These are phyloP conservation scores for Ryuthela nishihirai DNA, from an alignment of 2,888 invertebrate species.

Conservation along the genomic window DNA sequence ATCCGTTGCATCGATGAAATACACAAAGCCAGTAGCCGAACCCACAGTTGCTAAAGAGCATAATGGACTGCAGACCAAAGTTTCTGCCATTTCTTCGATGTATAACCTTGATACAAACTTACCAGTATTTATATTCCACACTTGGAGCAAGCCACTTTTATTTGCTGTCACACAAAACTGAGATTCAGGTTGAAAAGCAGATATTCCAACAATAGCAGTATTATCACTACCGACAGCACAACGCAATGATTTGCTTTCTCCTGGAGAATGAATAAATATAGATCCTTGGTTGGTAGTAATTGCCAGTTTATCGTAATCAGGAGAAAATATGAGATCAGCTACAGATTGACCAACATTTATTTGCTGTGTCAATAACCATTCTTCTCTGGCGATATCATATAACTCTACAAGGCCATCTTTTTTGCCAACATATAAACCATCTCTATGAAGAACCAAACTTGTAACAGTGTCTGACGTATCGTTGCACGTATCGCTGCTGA, in stretches of 20 bases:
- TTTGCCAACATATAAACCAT: conserved; percentile 5
- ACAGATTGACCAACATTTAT: neutral
- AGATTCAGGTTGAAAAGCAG: neutral
- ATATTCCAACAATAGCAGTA: no score
- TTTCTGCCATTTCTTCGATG: conserved; percentile 2
- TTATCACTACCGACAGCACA: no score
- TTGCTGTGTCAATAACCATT: neutral
- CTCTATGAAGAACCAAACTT: conserved; percentile 3
- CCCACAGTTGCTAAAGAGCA: conserved; percentile 4
- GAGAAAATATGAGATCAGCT: neutral
- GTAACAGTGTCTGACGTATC: no score
- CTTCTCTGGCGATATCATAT: neutral
- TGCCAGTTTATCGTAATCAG: neutral
- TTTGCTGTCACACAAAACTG: conserved; percentile 2
- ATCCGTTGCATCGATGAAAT: conserved; percentile 6
- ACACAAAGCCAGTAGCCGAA: conserved; percentile 3
- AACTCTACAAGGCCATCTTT: conserved; percentile 8
- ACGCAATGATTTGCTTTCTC: no score
- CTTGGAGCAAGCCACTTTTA: neutral
- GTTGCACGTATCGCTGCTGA: no score
- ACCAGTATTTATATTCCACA: conserved; percentile 2
- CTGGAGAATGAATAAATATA: neutral
- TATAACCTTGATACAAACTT: neutral
- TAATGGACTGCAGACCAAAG: conserved; percentile 6
- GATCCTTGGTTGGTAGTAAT: conserved; percentile 4